A percentile compares a stretch with the other conserved stretches of the same genome.
phyloP scores from a whole-genome alignment of 2,888 invertebrate genomes.

The Fragum fragum region DNA sequence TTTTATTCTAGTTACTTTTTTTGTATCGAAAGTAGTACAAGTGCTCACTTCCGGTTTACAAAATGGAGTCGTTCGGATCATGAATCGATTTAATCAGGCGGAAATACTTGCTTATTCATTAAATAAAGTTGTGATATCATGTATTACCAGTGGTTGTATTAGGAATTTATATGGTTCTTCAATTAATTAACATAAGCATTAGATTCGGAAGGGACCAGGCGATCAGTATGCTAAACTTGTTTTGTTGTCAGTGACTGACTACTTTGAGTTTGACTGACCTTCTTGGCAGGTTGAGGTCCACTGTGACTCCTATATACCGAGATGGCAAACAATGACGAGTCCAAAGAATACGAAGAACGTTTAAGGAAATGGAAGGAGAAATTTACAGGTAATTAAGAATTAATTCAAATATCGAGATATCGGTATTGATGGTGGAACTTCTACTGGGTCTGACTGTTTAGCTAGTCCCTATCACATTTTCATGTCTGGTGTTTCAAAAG shows the following conservation, averaged over 20 bases:
- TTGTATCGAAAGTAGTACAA: neutral
- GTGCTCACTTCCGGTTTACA: constrained; percentile 4
- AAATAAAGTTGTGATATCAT: neutral
- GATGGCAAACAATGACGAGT: neutral
- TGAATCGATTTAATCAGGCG: neutral
- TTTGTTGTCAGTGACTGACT: too few relatives aligned
- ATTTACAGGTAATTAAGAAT: constrained; percentile 42
- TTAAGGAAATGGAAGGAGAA: constrained; percentile 34
- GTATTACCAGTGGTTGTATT: neutral
- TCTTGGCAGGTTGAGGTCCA: too few relatives aligned
- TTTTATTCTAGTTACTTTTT: too few relatives aligned
- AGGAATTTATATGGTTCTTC: neutral
- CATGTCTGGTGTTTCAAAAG: too few relatives aligned
- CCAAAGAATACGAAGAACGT: neutral
- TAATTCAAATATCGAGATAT: too few relatives aligned
- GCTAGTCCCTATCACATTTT: too few relatives aligned
- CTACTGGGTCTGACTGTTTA: too few relatives aligned
- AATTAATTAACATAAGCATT: neutral
- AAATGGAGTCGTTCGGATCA: neutral
- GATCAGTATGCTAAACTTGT: too few relatives aligned
- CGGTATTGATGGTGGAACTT: too few relatives aligned
- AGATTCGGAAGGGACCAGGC: too few relatives aligned
- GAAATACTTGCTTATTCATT: neutral
- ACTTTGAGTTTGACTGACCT: too few relatives aligned
- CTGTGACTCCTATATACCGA: neutral